A percentile compares a stretch with the other conserved stretches of the same genome.
Evolutionary conservation across 2,888 invertebrate species (phyloP).

Genomic region (Apeira syringaria): DNA sequence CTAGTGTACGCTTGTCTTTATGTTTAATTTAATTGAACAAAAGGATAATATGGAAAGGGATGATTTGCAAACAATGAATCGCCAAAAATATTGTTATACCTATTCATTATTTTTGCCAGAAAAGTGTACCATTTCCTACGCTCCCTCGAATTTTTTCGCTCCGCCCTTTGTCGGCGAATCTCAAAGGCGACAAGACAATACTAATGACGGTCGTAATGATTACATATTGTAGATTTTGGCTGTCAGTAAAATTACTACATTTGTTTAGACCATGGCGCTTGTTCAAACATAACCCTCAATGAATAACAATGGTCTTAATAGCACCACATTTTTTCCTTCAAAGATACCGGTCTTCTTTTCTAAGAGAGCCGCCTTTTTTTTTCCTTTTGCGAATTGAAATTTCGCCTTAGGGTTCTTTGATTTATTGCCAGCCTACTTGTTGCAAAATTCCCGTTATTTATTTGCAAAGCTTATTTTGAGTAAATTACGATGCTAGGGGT

Average conservation of each 20-base stretch:
- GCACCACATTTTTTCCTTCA: slow-evolving; percentile 22
- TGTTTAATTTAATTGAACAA: too few relatives aligned
- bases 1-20: too few relatives aligned
- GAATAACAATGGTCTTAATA: slow-evolving; percentile 33
- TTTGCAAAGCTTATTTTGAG: slow-evolving; percentile 17
- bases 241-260: slow-evolving; percentile 43
- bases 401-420: slow-evolving; percentile 24
- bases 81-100: too few relatives aligned
- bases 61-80: too few relatives aligned
- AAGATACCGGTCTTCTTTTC: slow-evolving; percentile 19
- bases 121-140: too few relatives aligned
- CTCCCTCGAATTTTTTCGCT: slow-evolving; percentile 41
- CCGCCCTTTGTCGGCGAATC: slow-evolving; percentile 53
- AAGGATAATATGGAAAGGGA: too few relatives aligned
- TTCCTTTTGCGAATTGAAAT: slow-evolving; percentile 26
- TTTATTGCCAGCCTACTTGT: slow-evolving; percentile 22
- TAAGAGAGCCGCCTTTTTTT: slow-evolving; percentile 15
- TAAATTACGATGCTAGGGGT: slow-evolving; percentile 19
- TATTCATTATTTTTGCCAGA: too few relatives aligned
- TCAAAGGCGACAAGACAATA: slow-evolving; percentile 72
- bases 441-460: slow-evolving; percentile 30
- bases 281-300: slow-evolving; percentile 26
- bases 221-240: slow-evolving; percentile 63
- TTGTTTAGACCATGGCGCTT: slow-evolving; percentile 47
- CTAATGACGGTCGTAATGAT: slow-evolving; percentile 70